Conservation (phyloP, 2,888 invertebrate species). For the Dione vanillae region DNA sequence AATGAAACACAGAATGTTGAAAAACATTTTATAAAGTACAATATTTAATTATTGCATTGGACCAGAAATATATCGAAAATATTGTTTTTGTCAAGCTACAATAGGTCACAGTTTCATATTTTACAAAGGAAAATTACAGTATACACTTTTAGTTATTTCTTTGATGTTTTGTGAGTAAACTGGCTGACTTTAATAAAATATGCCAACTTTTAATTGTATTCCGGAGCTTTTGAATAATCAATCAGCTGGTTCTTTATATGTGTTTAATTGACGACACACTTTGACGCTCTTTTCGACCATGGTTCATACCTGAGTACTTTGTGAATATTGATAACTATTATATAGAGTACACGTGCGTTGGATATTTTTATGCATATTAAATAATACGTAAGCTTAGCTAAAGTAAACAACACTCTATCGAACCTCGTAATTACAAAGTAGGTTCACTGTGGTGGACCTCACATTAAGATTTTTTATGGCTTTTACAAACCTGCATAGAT, state of each 20-base stretch:
- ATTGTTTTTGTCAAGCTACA: background rate
- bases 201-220: background rate
- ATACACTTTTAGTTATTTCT: background rate
- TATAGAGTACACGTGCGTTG: background rate
- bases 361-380: background rate
- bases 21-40: background rate
- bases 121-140: background rate
- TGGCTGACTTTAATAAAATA: background rate
- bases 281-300: background rate
- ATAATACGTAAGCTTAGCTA: background rate
- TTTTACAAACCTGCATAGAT: conserved; percentile 44
- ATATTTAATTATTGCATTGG: background rate
- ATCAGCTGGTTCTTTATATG: background rate
- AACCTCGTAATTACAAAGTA: background rate
- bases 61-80: background rate
- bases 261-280: background rate
- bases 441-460: conserved; percentile 49
- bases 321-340: background rate
- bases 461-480: conserved; percentile 47
- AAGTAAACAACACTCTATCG: background rate
- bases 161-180: background rate
- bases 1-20: background rate
- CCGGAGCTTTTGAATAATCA: conserved; percentile 6
- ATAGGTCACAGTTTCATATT: background rate
- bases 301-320: background rate